These are phyloP conservation scores for Euwallacea similis DNA, from an alignment of 1,140 invertebrate species.

Conservation along the genomic window DNA sequence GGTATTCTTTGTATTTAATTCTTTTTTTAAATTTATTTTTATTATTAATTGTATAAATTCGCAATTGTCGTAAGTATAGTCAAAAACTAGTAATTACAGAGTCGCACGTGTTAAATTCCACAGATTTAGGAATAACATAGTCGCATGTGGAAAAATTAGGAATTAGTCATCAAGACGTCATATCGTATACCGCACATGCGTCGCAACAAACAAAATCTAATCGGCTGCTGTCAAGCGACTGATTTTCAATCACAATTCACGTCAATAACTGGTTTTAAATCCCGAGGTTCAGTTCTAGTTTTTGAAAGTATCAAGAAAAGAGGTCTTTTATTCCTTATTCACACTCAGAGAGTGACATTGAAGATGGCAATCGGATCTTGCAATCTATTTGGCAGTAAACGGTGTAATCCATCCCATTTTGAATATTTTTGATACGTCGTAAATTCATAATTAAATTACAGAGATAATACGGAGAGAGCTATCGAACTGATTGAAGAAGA, in stretches of 20 bases:
- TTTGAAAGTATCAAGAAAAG: too few relatives aligned
- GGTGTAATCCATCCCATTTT: neutral
- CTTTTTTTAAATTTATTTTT: too few relatives aligned
- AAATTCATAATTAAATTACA: neutral
- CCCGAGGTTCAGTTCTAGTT: neutral
- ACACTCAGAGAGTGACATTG: neutral
- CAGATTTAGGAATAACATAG: too few relatives aligned
- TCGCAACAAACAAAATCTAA: neutral
- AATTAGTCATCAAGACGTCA: too few relatives aligned
- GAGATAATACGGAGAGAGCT: neutral
- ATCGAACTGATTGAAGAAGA: neutral
- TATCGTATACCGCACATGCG: too few relatives aligned
- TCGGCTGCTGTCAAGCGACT: conserved; percentile 1
- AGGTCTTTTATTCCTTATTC: too few relatives aligned
- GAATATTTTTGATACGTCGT: neutral
- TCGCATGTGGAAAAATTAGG: too few relatives aligned
- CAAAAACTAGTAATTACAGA: too few relatives aligned
- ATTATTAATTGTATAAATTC: too few relatives aligned
- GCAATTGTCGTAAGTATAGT: too few relatives aligned
- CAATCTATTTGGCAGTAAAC: conserved; percentile 5
- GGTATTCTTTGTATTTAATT: too few relatives aligned
- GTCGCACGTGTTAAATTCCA: too few relatives aligned
- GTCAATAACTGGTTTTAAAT: neutral
- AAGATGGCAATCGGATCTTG: neutral
- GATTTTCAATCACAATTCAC: neutral